Base-by-base conservation (phyloP, 2,888 invertebrate species). In the Hecatera dysodea region DNA sequence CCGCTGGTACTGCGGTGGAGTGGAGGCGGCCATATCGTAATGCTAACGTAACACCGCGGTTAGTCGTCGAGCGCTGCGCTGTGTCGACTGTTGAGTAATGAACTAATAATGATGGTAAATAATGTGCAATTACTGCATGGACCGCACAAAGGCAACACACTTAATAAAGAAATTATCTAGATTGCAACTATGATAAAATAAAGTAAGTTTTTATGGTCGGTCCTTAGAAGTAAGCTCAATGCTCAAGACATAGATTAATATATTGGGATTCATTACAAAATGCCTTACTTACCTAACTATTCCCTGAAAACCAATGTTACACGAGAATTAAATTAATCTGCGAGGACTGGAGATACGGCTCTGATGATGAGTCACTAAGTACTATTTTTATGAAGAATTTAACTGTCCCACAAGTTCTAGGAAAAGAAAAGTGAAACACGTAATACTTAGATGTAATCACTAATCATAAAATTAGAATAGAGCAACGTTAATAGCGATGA, bases 61-160 rank as follows among this genome's bases (percentile, higher is more conserved):
- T 84, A 86, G 87, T 81, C 83, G 86, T 82, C 67, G 75, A 69
- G 80, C 72, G 77, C 73, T 53, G 65, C 48, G 29, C 62, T 73
- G 77, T 82, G 86, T 82, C 82, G 83, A 82, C 86, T 86, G 88
- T 91, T 91, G 89, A 88, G 90, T 91, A 91, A 91, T 86, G 79
- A n/a, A n/a, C n/a, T n/a, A n/a, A n/a, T n/a, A n/a, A 84, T 84
- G 77, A 85, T 88, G 87, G 87, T 88, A 88, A 88, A 90, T 90
- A 89, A 90, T 89, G 88, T 86, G 85, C 89, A 90, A 90, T 89
- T 88, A 87, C 78, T 75, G 64, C 81, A 80, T 79, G 73, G 76
- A 72, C 80, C 71, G 72, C 78, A 78, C 80, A 83, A 80, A 81
- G 72, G 80, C 77, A 81, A 79, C 80, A 75, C 63, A 76, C 68